Conservation (phyloP, 2,888 invertebrate species). For the Stomorhina lunata region DNA sequence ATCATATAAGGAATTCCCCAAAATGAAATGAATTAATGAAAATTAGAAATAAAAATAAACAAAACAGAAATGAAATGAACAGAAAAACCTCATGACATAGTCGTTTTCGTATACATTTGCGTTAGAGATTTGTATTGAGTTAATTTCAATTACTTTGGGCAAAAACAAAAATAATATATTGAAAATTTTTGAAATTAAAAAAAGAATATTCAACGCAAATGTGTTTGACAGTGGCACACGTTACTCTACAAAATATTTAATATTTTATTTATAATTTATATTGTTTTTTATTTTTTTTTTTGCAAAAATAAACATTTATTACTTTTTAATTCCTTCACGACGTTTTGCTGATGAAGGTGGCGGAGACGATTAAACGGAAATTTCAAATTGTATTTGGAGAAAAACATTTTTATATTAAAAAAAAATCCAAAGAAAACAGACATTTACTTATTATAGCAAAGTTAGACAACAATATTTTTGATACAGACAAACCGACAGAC, state of each 20-base stretch:
- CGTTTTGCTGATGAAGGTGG: background rate
- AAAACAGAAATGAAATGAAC: conserved; percentile 36
- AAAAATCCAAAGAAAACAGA: background rate
- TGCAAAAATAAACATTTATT: conserved; percentile 53
- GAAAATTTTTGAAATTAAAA: too few relatives aligned
- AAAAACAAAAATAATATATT: conserved; percentile 12
- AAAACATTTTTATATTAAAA: too few relatives aligned
- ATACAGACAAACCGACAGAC: conserved; percentile 33
- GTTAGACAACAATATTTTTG: background rate
- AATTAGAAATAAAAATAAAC: conserved; percentile 67
- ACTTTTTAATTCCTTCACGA: conserved; percentile 48
- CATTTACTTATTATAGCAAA: background rate
- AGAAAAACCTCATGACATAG: conserved; percentile 23
- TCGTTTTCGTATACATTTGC: conserved; percentile 34
- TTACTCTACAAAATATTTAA: conserved; percentile 63
- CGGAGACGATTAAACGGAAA: conserved; percentile 33
- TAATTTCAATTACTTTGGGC: conserved; percentile 45
- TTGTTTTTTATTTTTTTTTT: conserved; percentile 8
- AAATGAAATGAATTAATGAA: conserved; percentile 42
- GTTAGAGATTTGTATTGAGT: conserved; percentile 50
- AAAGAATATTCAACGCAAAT: conserved; percentile 13
- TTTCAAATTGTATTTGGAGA: conserved; percentile 46
- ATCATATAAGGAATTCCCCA: conserved; percentile 76
- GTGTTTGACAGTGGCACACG: conserved; percentile 65
- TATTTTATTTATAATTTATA: conserved; percentile 29